Conservation (phyloP, 2,888 invertebrate species). For the Parnassius smintheus region DNA sequence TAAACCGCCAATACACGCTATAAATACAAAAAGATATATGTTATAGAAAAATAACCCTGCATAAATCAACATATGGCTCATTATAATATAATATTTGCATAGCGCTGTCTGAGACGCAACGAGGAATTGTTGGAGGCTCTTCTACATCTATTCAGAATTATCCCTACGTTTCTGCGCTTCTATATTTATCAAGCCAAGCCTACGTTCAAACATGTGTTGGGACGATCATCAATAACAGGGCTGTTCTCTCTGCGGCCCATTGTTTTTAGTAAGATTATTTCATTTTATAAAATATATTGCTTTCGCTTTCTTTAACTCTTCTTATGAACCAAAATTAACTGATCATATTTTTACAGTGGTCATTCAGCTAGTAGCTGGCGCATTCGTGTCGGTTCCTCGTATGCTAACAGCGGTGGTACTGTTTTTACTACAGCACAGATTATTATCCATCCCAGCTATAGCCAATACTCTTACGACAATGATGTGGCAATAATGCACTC, state of each 20-base stretch:
- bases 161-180: conserved; percentile 36
- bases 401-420: conserved; percentile 35
- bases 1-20: too few relatives aligned
- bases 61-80: background rate
- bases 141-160: conserved; percentile 37
- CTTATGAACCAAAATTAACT: too few relatives aligned
- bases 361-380: conserved; percentile 37
- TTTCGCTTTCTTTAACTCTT: too few relatives aligned
- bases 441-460: conserved; percentile 40
- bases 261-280: conserved; percentile 21
- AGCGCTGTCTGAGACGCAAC: background rate
- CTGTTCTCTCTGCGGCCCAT: conserved; percentile 32
- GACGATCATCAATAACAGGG: conserved; percentile 22
- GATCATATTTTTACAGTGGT: conserved; percentile 16
- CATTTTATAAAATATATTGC: background rate
- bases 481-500: conserved; percentile 47
- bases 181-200: background rate
- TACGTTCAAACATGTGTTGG: conserved; percentile 30
- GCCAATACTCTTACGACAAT: conserved; percentile 33
- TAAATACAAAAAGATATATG: too few relatives aligned
- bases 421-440: conserved; percentile 27
- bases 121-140: conserved; percentile 42
- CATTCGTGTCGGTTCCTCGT: conserved; percentile 38
- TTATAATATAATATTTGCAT: background rate
- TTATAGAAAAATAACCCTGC: too few relatives aligned